These are phyloP conservation scores for Loripinus fragilis DNA, from an alignment of 2,888 invertebrate species.

Conservation along the genomic window DNA sequence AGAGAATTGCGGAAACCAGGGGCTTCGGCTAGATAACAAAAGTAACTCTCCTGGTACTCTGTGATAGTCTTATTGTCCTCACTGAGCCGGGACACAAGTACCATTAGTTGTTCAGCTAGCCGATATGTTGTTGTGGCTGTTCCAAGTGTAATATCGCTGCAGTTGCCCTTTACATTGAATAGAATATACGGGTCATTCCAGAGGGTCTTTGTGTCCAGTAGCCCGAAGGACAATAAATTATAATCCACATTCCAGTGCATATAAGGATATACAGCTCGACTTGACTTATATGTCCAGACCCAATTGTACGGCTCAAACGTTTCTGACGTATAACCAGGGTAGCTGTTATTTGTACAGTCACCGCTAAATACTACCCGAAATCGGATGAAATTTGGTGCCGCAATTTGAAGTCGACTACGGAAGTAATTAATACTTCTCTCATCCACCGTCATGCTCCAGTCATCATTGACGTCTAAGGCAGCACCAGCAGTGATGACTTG, in stretches of 20 bases:
- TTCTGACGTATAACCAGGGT: neutral
- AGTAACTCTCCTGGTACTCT: slow-evolving; percentile 16
- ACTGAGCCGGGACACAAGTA: neutral
- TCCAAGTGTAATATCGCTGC: slow-evolving; percentile 12
- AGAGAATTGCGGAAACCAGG: slow-evolving; percentile 1
- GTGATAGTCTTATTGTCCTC: neutral
- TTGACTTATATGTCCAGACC: slow-evolving; percentile 46
- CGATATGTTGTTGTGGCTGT: neutral
- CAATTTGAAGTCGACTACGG: neutral
- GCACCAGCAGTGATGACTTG: no score
- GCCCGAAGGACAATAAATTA: slow-evolving; percentile 35
- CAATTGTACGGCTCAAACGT: slow-evolving; percentile 34
- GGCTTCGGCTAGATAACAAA: slow-evolving; percentile 12
- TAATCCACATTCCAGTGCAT: slow-evolving; percentile 44
- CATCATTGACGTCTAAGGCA: neutral
- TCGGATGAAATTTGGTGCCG: neutral
- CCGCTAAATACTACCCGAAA: neutral
- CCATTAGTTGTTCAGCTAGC: neutral
- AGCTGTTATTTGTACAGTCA: no score
- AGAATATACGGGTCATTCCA: neutral
- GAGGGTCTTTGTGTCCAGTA: slow-evolving; percentile 40
- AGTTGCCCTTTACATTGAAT: neutral
- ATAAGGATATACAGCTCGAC: slow-evolving; percentile 30
- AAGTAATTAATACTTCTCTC: neutral
- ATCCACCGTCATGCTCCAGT: neutral